Base-by-base conservation (phyloP, 1,140 invertebrate species). In the Aphidius ervi region DNA sequence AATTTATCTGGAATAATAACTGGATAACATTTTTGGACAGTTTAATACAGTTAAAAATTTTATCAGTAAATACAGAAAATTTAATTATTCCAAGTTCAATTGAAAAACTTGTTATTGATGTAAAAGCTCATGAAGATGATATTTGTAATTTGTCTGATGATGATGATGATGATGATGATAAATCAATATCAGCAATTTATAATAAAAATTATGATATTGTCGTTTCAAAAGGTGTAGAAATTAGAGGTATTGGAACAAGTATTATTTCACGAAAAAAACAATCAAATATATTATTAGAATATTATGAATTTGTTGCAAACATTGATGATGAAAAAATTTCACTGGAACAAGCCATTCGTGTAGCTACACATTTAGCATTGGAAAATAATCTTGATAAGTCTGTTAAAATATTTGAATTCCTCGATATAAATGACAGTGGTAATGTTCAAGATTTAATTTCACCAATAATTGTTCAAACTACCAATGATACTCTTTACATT, bases 11-110 rank as follows among this genome's bases (percentile, higher is more conserved):
- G 95, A 83, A 84, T 20, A 84, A 87, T 55, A 92, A 97, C 73
- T 98, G 95, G 94, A 87, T 97, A 55, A 88, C 93, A 9, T 98
- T 88, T 76, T 86, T 98, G 68, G 96, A 99, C 71, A 95, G 92
- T 0, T 92, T 98, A 87, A 83, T 99, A 16, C 96, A 99, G 76
- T 94, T 95, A 63, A 86, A 84, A 47, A 90, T 98, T 64, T 76
- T 97, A 23, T 86, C 88, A 46, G 85, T 87, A 63, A 86, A 88
- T 63, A 85, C 86, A 4, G 82, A 89, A 42, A 87, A 91, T 69
- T 80, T 98, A 0, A 90, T 90, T 70, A 76, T 99, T 46, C 96
- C 96, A 8, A 96, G 94, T 5, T 84, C 93, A 59, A 83, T 98
- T 23, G 88, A 93, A 69, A 85, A 86, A 61, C 82, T 88, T 6